phyloP scores from a whole-genome alignment of 2,797 vertebrate species.

The Pantherophis vulpinus region DNA sequence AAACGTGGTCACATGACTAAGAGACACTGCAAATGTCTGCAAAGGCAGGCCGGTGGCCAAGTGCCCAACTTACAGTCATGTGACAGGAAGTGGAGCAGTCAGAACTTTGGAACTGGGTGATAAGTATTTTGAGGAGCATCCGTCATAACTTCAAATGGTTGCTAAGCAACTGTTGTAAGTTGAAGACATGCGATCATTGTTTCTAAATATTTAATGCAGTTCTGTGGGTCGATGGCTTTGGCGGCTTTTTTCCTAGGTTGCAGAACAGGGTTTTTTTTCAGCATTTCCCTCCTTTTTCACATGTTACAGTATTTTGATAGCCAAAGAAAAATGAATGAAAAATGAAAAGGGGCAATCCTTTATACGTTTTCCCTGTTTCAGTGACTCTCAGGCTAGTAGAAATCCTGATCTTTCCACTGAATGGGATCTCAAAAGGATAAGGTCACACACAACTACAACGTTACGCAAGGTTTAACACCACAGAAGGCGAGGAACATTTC shows the following conservation, averaged over 20 bases:
- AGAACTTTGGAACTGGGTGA: not conserved
- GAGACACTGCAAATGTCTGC: not conserved
- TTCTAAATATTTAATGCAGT: not conserved
- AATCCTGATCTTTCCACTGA: constrained; percentile 20
- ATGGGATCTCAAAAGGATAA: not conserved
- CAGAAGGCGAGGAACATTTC: constrained; percentile 3
- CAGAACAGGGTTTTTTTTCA: not conserved
- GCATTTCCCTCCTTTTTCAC: not conserved
- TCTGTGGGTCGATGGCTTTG: not conserved
- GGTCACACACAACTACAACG: not conserved
- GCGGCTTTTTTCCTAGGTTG: not conserved
- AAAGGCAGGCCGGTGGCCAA: not conserved
- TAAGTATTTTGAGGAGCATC: not conserved
- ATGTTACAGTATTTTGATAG: not conserved
- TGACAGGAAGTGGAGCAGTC: not conserved
- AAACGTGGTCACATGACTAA: not conserved
- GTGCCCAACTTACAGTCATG: no score
- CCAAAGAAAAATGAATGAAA: not conserved
- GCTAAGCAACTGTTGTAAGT: not conserved
- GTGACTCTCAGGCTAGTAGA: not conserved
- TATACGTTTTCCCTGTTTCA: not conserved
- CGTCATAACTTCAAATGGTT: not conserved
- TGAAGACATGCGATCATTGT: not conserved
- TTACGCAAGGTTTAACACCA: constrained; percentile 2
- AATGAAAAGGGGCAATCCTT: not conserved